phyloP scores from a whole-genome alignment of 2,888 invertebrate genomes.

The Diplolepis rosae region DNA sequence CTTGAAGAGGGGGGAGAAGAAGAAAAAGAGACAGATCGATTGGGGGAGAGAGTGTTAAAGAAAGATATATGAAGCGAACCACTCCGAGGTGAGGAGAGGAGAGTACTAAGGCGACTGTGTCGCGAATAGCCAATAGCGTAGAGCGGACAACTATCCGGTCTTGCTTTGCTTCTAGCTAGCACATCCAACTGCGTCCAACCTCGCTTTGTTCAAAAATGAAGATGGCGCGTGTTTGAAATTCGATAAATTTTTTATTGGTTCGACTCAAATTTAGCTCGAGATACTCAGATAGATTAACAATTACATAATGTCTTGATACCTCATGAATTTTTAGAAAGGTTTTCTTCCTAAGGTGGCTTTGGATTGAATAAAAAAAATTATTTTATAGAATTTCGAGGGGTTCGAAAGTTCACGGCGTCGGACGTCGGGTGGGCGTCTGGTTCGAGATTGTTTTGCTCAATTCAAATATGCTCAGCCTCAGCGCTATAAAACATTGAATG shows the following conservation, averaged over 20 bases:
- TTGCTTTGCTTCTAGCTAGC: slow-evolving; percentile 54
- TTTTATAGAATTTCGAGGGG: slow-evolving; percentile 77
- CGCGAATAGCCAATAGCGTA: too few species aligned
- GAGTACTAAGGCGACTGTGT: too few species aligned
- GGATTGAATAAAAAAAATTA: slow-evolving; percentile 58
- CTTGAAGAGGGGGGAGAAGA: slow-evolving; percentile 53
- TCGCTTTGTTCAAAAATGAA: slow-evolving; percentile 87
- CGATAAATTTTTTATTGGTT: slow-evolving; percentile 74
- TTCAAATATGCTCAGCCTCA: slow-evolving; percentile 54
- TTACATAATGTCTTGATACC: not conserved
- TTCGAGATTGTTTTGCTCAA: slow-evolving; percentile 69
- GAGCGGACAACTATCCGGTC: slow-evolving; percentile 81
- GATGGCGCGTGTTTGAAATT: slow-evolving; percentile 84
- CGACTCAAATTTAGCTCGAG: slow-evolving; percentile 26
- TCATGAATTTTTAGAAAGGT: slow-evolving; percentile 29
- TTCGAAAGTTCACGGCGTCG: slow-evolving; percentile 78
- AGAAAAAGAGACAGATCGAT: slow-evolving; percentile 33
- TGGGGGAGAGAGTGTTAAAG: slow-evolving; percentile 39
- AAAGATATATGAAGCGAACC: slow-evolving; percentile 38
- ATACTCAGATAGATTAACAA: not conserved
- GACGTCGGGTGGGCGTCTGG: slow-evolving; percentile 62
- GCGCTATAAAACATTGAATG: slow-evolving; percentile 42
- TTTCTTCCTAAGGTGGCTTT: not conserved
- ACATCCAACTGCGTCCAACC: slow-evolving; percentile 69
- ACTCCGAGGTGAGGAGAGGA: slow-evolving; percentile 44